These are phyloP conservation scores for Plebejus melissa DNA, from an alignment of 2,888 invertebrate species.

Conservation along the genomic window DNA sequence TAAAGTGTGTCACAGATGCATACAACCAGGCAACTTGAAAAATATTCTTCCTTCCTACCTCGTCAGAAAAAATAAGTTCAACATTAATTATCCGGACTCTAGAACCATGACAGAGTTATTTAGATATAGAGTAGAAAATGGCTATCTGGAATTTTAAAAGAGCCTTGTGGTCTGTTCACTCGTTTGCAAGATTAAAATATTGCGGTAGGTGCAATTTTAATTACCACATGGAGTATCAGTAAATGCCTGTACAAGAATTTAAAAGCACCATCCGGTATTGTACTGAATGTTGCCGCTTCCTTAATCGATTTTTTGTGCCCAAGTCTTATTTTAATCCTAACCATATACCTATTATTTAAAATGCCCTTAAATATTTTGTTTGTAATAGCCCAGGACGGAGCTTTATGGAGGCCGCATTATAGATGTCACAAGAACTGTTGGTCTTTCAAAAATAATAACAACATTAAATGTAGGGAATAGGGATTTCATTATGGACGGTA, in stretches of 20 bases:
- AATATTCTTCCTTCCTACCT: neutral
- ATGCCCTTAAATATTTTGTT: neutral
- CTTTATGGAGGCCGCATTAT: neutral
- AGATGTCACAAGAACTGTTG: no score
- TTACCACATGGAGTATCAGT: constrained; percentile 14
- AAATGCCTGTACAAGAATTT: constrained; percentile 13
- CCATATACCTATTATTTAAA: neutral
- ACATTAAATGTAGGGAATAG: no score
- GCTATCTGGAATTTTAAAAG: neutral
- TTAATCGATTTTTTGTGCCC: constrained; percentile 37
- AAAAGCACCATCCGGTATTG: constrained; percentile 44
- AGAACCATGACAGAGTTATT: neutral
- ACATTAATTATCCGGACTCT: neutral
- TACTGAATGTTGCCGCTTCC: constrained; percentile 53
- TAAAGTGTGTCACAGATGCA: no score
- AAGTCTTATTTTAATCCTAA: constrained; percentile 32
- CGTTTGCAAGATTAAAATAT: neutral
- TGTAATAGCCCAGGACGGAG: neutral
- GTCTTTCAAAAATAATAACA: no score
- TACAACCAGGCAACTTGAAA: no score
- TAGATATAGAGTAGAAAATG: neutral
- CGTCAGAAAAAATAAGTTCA: neutral
- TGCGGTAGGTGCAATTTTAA: constrained; percentile 11
- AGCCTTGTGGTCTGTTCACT: neutral
- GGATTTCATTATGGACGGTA: no score